Base-by-base conservation (phyloP, 2,797 vertebrate species). In the Pelobates cultripes region DNA sequence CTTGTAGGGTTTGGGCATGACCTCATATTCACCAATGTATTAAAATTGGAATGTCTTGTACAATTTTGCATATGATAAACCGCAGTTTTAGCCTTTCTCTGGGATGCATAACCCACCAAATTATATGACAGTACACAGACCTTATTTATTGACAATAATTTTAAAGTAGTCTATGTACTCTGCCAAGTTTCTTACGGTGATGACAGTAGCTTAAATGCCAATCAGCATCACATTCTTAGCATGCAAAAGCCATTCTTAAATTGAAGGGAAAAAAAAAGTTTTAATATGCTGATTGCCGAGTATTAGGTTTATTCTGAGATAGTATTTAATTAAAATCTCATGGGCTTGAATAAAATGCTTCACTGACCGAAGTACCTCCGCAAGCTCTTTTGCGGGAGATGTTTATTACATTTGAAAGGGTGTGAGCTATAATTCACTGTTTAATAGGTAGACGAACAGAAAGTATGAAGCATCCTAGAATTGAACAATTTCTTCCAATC, bases 321-420 rank as follows among this genome's bases (percentile, higher is more conserved):
- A 89, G 86, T 87, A 90, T 89, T 92, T 92, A 91, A 92, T 92
- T 91, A 92, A 91, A 89, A 0, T 0, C 74, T 83, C 84, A 44
- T 40, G 45, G 85, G 83, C 85, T 90, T 86, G 60, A 86, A 86
- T 81, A 86, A 61, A 87, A 82, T 75, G 87, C 88, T 80, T 75
- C 86, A 84, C 81, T 84, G 89, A 87, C 86, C 89, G 80, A 69
- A 77, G 80, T 85, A 88, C 85, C 85, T 90, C 83, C 66, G 73
- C 84, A 14, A 88, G 77, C 83, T 88, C 86, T 86, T 87, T 84
- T 84, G 87, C 87, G 84, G 84, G 84, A 73, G 40, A 79, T 77
- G 83, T 84, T 86, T 85, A 87, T 88, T 86, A 85, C 84, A 86
- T 82, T 60, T 73, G 84, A 77, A 89, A 89, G 87, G 89, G 86